Evolutionary conservation across 2,888 invertebrate genomes (phyloP).

Genomic region (Psylliodes chrysocephalus): DNA sequence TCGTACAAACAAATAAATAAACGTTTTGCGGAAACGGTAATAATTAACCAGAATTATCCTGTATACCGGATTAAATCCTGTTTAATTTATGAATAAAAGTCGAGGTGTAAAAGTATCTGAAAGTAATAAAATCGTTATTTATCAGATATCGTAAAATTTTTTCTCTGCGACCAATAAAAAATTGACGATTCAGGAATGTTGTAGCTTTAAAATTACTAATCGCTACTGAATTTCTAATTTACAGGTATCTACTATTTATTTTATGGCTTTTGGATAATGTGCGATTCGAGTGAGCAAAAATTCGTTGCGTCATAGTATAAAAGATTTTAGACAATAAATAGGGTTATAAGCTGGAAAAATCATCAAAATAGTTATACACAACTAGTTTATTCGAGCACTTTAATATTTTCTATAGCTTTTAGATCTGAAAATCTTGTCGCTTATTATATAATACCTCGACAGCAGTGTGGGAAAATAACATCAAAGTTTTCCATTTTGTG

Average conservation of each 20-base stretch:
- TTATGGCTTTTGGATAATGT: neutral
- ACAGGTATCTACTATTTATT: neutral
- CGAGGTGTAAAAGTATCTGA: conserved; percentile 1
- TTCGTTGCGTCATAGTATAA: too few relatives aligned
- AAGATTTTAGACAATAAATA: too few relatives aligned
- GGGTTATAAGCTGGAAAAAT: too few relatives aligned
- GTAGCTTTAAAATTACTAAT: neutral
- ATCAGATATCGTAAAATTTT: neutral
- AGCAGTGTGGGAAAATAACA: too few relatives aligned
- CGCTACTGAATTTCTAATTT: neutral
- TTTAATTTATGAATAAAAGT: neutral
- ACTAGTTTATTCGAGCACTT: too few relatives aligned
- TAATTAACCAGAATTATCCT: neutral
- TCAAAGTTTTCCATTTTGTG: too few relatives aligned
- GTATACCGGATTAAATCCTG: neutral
- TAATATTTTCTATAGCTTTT: too few relatives aligned
- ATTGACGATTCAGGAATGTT: neutral
- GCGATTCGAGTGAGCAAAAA: too few relatives aligned
- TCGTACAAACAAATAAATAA: too few relatives aligned
- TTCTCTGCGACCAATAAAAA: neutral
- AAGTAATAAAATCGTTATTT: conserved; percentile 3
- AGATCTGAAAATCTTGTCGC: too few relatives aligned
- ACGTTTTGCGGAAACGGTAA: neutral
- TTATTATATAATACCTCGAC: too few relatives aligned
- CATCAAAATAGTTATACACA: too few relatives aligned